Evolutionary conservation across 1,140 invertebrate genomes (phyloP), one percentile per base, ranked within the genome.

Genomic region (Drosophila murphyi): DNA sequence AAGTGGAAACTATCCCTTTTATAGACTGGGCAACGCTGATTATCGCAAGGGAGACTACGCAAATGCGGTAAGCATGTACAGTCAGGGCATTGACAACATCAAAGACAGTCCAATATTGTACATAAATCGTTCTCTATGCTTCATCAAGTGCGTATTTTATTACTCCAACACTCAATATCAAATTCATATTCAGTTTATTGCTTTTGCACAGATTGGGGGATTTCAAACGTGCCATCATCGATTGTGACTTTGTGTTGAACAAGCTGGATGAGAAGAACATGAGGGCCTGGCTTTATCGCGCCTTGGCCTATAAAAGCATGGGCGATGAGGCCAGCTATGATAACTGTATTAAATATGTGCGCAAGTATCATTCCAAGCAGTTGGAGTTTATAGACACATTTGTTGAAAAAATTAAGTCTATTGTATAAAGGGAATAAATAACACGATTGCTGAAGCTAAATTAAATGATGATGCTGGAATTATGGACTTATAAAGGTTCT

Each of bases 81-180:
- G 94, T 48, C 95, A 96, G 83, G 96, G 96, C 0, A 94, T 97
- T 10, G 96, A 96, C 59, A 94, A 95, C 79, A 94, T 96, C 32
- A 95, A 95, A 82, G 96, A 97, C 81, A 96, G 96, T 73, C 92
- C 94, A 2, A 93, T 96, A 51, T 85, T 97, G 1, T 97, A 96
- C 93, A 96, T 95, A 70, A 96, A 97, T 88, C 93, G 96, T 51
- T 95, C 96, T 5, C 92, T 97, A 3, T 95, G 78, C 32, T 92
- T 78, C 54, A 92, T 92, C 12, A 92, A 91, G 91, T 92, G 71
- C 76, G 61, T 4, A 12, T 39, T 60, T n/a, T 64, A 55, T 8
- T 47, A 7, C 32, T 31, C 0, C 34, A 8, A 20, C 31, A n/a
- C 1, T 41, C 39, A 8, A 29, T 71, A 12, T 10, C 4, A 6